Evolutionary conservation across 2,888 invertebrate species (phyloP), one percentile per base, ranked within the genome.

Genomic region (Hipparchia semele): DNA sequence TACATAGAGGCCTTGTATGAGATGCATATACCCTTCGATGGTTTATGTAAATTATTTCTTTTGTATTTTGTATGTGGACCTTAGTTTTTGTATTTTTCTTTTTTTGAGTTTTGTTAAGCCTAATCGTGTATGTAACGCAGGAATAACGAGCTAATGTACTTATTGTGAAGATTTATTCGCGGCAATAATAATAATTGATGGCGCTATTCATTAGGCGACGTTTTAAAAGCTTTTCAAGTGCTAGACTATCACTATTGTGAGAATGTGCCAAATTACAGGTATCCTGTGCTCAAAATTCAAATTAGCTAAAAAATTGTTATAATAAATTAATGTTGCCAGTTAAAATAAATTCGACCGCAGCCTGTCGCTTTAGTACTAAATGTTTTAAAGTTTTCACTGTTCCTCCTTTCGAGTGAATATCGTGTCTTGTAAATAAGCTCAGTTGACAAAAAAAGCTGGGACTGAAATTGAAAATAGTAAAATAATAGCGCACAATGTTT

Each of bases 21-120:
- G 82, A 85, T 86, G 87, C 87, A 88, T 85, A 83, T 12, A 82
- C 80, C 81, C 5, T 83, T 82, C 76, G 80, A 83, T 82, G 83
- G 84, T 85, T 83, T 84, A 83, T 90, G 87, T 90, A 86, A 88
- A 87, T 87, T 87, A 86, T 86, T 83, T 78, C 79, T 80, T 67
- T 72, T 74, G 73, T 80, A 80, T 82, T 80, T 84, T 84, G 84
- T 89, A 88, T 82, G 87, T 88, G 87, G 84, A 82, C 89, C 89
- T 90, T 90, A 82, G 82, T 51, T 80, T 85, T 83, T 82, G 81
- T 82, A 82, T 82, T 67, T 80, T 81, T 80, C 81, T 81, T 80
- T 81, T 79, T 80, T 80, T 78, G 76, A 77, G 78, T 84, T 86
- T 85, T 83, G 83, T 84, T 83, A 81, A 78, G 77, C 74, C 78